phyloP scores from a whole-genome alignment of 2,888 invertebrate species.

The Napeogenes sylphis region DNA sequence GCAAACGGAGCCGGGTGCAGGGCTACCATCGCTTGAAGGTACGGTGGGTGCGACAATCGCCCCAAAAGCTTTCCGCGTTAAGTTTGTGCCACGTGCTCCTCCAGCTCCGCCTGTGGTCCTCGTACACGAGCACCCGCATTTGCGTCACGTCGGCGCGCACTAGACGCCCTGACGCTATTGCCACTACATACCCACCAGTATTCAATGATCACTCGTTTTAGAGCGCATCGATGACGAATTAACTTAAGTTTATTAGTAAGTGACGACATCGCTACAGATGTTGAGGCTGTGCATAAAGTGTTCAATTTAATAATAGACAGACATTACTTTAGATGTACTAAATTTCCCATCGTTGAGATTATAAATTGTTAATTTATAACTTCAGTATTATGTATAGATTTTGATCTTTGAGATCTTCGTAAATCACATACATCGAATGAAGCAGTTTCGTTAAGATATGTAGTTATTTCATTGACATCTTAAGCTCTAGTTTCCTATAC shows the following conservation, averaged over 20 bases:
- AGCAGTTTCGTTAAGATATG: conserved; percentile 42
- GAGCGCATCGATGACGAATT: conserved; percentile 72
- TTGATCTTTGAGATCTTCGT: conserved; percentile 48
- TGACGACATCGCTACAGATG: conserved; percentile 59
- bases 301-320: conserved; percentile 69
- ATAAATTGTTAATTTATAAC: conserved; percentile 55
- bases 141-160: conserved; percentile 66
- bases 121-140: conserved; percentile 62
- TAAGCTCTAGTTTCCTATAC: conserved; percentile 71
- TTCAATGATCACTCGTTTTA: conserved; percentile 76
- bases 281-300: conserved; percentile 77
- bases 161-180: conserved; percentile 37
- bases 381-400: conserved; percentile 63
- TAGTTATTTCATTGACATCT: conserved; percentile 37
- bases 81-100: conserved; percentile 75
- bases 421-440: conserved; percentile 45
- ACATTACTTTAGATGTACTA: conserved; percentile 56
- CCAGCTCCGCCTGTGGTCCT: conserved; percentile 51
- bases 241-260: conserved; percentile 66
- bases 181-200: conserved; percentile 70
- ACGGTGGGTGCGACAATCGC: conserved; percentile 91
- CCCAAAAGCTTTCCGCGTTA: conserved; percentile 87
- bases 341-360: conserved; percentile 74
- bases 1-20: conserved; percentile 82
- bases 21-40: conserved; percentile 87